Evolutionary conservation across 1,140 invertebrate genomes (phyloP), one percentile per base, ranked within the genome.

Genomic region (Thrips palmi): DNA sequence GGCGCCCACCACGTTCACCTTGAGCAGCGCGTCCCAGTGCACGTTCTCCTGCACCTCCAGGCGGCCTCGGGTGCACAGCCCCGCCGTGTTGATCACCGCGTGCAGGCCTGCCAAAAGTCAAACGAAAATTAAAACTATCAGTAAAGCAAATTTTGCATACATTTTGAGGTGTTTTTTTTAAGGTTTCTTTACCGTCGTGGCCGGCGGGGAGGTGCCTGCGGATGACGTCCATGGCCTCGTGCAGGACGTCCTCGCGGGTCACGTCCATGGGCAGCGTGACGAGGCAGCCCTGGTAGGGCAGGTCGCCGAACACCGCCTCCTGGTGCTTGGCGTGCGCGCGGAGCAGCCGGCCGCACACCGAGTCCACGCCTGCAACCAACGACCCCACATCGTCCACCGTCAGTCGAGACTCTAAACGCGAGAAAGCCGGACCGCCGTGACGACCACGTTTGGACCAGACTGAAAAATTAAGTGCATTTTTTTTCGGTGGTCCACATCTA

Each of bases 61-160:
- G 18, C 68, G 57, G n/a, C 74, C 68, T 39, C 71, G 59, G 53
- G 75, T 64, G 34, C 72, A 68, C 42, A 71, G 65, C 10, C 79
- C 79, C 8, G 74, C 77, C 1, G 79, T 83, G 52, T 83, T 80
- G 29, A 85, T 71, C 3, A 85, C 76, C 22, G 78, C 77, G 71
- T 77, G 79, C 36, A 85, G 66, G 44, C 79, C 80, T 80, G 50
- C 19, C 62, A 60, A n/a, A n/a, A n/a, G n/a, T n/a, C n/a, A n/a
- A n/a, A n/a, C n/a, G n/a, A n/a, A n/a, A n/a, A n/a, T n/a, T n/a
- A n/a, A n/a, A n/a, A n/a, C n/a, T n/a, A n/a, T n/a, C n/a, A n/a
- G n/a, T n/a, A n/a, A n/a, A n/a, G n/a, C n/a, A n/a, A n/a, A n/a
- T n/a, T n/a, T n/a, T n/a, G n/a, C n/a, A n/a, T n/a, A n/a, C n/a